These are phyloP conservation scores for Ylistrum balloti DNA, from an alignment of 1,140 invertebrate genomes.

Conservation along the genomic window DNA sequence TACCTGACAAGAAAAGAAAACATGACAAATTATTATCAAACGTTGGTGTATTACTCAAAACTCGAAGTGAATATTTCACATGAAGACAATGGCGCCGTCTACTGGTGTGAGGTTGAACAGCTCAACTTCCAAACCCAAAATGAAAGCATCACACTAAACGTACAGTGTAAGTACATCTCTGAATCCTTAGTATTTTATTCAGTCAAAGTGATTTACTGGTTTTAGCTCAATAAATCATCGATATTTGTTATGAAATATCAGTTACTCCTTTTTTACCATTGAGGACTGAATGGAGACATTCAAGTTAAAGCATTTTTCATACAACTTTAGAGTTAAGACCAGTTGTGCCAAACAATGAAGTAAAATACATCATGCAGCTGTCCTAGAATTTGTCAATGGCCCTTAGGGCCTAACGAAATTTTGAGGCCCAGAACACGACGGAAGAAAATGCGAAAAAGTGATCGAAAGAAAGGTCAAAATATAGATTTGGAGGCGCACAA, in stretches of 20 bases:
- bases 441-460: too few species aligned
- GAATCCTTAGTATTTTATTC: background rate
- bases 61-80: background rate
- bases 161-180: background rate
- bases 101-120: background rate
- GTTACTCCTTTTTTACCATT: too few species aligned
- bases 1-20: background rate
- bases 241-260: background rate
- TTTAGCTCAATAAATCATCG: background rate
- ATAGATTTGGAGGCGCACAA: too few species aligned
- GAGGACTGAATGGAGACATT: too few species aligned
- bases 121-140: background rate
- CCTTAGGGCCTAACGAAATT: too few species aligned
- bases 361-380: too few species aligned
- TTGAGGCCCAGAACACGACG: too few species aligned
- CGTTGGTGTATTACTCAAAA: background rate
- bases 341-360: too few species aligned
- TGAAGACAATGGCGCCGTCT: conserved; percentile 16
- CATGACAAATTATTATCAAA: background rate
- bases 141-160: background rate
- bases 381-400: too few species aligned
- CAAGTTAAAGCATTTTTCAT: background rate
- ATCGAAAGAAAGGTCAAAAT: too few species aligned
- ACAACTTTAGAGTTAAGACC: background rate
- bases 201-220: background rate